These are phyloP conservation scores for Drosophila ustulata DNA, from an alignment of 2,888 invertebrate genomes.

Conservation along the genomic window DNA sequence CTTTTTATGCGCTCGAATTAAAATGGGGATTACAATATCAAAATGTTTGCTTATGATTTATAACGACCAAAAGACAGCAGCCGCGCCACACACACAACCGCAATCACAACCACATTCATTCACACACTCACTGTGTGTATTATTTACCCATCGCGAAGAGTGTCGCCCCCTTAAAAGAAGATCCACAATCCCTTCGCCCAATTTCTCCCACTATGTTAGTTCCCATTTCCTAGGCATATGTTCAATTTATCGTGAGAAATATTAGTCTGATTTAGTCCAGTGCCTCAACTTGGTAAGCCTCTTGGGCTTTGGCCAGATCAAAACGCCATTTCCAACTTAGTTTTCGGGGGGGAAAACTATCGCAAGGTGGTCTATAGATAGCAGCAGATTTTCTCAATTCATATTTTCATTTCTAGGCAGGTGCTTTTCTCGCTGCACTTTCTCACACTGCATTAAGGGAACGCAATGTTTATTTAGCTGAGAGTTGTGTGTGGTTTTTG, in stretches of 20 bases:
- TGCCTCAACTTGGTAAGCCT: conserved; percentile 76
- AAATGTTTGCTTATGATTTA: conserved; percentile 83
- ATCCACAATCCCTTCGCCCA: conserved; percentile 23
- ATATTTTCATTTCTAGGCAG: conserved; percentile 51
- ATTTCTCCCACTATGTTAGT: neutral
- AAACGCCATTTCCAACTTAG: conserved; percentile 58
- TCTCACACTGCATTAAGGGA: conserved; percentile 28
- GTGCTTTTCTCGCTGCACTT: conserved; percentile 45
- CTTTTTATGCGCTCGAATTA: conserved; percentile 82
- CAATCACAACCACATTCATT: conserved; percentile 31
- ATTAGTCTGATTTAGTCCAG: conserved; percentile 73
- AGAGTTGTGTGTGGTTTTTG: conserved; percentile 44
- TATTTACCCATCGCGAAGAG: conserved; percentile 28
- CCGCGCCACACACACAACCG: conserved; percentile 24
- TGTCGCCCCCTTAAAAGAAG: conserved; percentile 33
- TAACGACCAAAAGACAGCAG: conserved; percentile 68
- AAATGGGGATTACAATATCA: conserved; percentile 82
- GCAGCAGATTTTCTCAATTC: conserved; percentile 55
- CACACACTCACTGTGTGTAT: conserved; percentile 18
- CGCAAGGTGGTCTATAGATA: conserved; percentile 46
- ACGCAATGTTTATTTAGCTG: conserved; percentile 43
- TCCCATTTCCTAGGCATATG: conserved; percentile 38
- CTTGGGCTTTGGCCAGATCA: conserved; percentile 66
- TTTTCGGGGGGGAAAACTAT: conserved; percentile 12
- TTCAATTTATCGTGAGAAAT: conserved; percentile 75